Conservation (phyloP, 2,888 invertebrate genomes). For the Drosophila hawaiiensis region DNA sequence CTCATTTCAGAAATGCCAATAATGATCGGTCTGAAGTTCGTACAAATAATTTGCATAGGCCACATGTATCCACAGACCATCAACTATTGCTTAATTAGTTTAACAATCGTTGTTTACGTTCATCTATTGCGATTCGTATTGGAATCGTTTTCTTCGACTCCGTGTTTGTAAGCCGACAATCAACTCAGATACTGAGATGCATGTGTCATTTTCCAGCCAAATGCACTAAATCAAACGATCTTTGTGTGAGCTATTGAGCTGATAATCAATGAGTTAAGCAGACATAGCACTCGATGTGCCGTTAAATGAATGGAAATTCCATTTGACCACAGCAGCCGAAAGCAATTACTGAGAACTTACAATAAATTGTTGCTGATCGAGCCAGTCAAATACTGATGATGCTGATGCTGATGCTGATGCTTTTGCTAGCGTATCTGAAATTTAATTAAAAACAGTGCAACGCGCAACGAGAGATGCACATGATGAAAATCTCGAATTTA, state of each 20-base stretch:
- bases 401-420: slow-evolving; percentile 7
- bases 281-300: slow-evolving; percentile 53
- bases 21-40: background rate
- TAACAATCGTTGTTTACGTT: slow-evolving; percentile 22
- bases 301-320: slow-evolving; percentile 78
- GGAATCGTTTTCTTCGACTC: background rate
- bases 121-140: slow-evolving; percentile 6
- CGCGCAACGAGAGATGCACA: slow-evolving; percentile 31
- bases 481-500: slow-evolving; percentile 60
- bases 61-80: background rate
- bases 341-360: slow-evolving; percentile 56
- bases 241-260: slow-evolving; percentile 58
- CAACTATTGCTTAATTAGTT: slow-evolving; percentile 4
- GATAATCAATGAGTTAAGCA: slow-evolving; percentile 61
- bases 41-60: no score
- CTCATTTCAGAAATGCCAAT: background rate
- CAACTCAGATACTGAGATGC: slow-evolving; percentile 10
- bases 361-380: slow-evolving; percentile 36
- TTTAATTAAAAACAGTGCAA: slow-evolving; percentile 66
- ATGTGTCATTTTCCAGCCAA: slow-evolving; percentile 54
- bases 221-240: slow-evolving; percentile 73
- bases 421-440: slow-evolving; percentile 71
- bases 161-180: slow-evolving; percentile 14
- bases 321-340: slow-evolving; percentile 43
- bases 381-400: slow-evolving; percentile 30